Conservation (phyloP, 2,888 invertebrate genomes). For the Reticulitermes lucifugus region DNA sequence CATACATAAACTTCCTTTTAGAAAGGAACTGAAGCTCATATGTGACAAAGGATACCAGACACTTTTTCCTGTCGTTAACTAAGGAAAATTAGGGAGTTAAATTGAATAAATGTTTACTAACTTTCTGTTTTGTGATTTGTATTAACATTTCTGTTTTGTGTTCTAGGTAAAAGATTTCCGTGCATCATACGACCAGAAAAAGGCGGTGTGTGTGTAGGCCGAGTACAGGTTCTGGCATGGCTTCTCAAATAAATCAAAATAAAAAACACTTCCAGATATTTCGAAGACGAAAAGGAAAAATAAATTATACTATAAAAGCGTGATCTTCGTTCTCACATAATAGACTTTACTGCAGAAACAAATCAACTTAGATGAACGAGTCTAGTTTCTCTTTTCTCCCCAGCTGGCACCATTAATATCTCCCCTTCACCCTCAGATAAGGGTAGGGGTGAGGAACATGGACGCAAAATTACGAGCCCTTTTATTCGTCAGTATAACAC, state of each 20-base stretch:
- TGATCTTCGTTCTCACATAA: not conserved
- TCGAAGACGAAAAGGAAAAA: not conserved
- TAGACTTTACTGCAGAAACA: slow-evolving; percentile 8
- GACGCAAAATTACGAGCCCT: slow-evolving; percentile 39
- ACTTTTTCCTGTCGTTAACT: too few species aligned
- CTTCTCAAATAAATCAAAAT: not conserved
- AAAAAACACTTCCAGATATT: not conserved
- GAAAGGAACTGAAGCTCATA: too few species aligned
- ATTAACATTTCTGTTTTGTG: too few species aligned
- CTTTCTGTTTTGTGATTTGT: too few species aligned
- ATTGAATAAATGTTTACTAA: too few species aligned
- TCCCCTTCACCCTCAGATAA: slow-evolving; percentile 19
- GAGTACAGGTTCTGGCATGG: not conserved
- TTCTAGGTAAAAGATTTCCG: too few species aligned
- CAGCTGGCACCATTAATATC: slow-evolving; percentile 34
- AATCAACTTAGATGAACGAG: slow-evolving; percentile 12
- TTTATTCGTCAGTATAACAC: slow-evolving; percentile 18
- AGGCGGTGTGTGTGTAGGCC: too few species aligned
- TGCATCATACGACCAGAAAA: too few species aligned
- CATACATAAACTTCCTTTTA: too few species aligned
- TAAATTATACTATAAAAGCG: not conserved
- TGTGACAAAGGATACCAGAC: too few species aligned
- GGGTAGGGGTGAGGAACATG: slow-evolving; percentile 31
- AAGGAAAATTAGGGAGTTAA: too few species aligned
- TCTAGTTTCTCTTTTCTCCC: slow-evolving; percentile 1